Base-by-base conservation (phyloP, 2,888 invertebrate species). In the Drosophila monieri region DNA sequence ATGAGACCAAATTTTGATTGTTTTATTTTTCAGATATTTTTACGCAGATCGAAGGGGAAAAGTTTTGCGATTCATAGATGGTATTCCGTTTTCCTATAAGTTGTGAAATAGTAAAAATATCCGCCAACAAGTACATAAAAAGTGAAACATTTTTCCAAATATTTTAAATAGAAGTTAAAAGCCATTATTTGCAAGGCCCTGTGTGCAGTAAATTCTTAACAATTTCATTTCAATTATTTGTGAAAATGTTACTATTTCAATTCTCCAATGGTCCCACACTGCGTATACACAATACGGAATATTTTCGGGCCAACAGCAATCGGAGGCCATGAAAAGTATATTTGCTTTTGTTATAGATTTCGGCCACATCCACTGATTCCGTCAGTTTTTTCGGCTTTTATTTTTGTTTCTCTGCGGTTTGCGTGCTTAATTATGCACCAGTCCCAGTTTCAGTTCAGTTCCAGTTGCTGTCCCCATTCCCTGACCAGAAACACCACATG, bases 391-490 rank as follows among this genome's bases (percentile, higher is more conserved):
- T 23, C 14, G 53, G 52, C 30, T 64, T 62, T 58, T 61, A 65
- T 66, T 58, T 72, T 37, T 49, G 44, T 56, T 69, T 65, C 61
- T 56, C 44, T 83, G 62, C 67, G 74, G 73, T 69, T 77, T 58
- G 47, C 68, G 49, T 39, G 72, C 74, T 80, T 80, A 80, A 85
- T 83, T 80, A 80, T 80, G 77, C 69, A 83, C 67, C 65, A 70
- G 60, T 66, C 46, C 56, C 54, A 73, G 49, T 59, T 0, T 21
- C 37, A 12, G 4, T 14, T 37, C 14, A 35, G 35, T 35, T 12
- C 25, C 39, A 10, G 12, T 15, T 41, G 4, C 18, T 15, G 18
- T 18, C 39, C 15, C 39, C 15, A 41, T 41, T 18, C 18, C 39
- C 53, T 30, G 53, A 44, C 54, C 60, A 47, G 49, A 3, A 41